A percentile compares a stretch with the other conserved stretches of the same genome.
phyloP scores from a whole-genome alignment of 2,797 vertebrate species.

The Choloepus didactylus region DNA sequence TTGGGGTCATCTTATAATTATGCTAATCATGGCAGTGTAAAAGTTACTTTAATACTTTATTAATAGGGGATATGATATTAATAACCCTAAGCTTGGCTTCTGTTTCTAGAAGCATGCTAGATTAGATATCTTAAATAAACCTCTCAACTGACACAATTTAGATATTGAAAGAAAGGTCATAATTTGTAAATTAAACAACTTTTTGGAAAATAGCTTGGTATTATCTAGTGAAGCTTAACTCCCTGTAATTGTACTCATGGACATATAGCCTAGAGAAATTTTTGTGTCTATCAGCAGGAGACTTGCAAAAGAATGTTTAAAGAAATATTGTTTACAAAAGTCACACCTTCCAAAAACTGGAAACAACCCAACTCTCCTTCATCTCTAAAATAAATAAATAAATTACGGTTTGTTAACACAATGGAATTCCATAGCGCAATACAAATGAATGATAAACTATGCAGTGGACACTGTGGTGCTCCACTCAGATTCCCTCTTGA shows the following conservation, averaged over 20 bases:
- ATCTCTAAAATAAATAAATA: neutral
- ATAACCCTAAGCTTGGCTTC: neutral
- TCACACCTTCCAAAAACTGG: neutral
- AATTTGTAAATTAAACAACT: neutral
- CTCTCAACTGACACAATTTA: neutral
- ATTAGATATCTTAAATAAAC: neutral
- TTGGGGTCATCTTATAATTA: neutral
- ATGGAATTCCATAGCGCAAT: neutral
- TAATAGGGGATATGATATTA: neutral
- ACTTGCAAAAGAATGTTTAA: neutral
- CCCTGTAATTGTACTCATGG: neutral
- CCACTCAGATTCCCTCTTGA: neutral
- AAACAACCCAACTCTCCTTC: neutral
- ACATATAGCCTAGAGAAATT: neutral
- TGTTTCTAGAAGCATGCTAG: neutral
- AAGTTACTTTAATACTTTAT: conserved; percentile 7
- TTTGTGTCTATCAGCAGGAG: neutral
- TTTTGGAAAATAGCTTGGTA: neutral
- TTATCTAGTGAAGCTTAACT: neutral
- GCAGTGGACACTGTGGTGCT: neutral
- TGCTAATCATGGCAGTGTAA: neutral
- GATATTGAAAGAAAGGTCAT: neutral
- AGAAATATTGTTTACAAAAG: neutral
- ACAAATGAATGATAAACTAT: neutral
- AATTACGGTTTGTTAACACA: neutral